Conservation (phyloP, 2,888 invertebrate genomes). For the Linyphia triangularis region DNA sequence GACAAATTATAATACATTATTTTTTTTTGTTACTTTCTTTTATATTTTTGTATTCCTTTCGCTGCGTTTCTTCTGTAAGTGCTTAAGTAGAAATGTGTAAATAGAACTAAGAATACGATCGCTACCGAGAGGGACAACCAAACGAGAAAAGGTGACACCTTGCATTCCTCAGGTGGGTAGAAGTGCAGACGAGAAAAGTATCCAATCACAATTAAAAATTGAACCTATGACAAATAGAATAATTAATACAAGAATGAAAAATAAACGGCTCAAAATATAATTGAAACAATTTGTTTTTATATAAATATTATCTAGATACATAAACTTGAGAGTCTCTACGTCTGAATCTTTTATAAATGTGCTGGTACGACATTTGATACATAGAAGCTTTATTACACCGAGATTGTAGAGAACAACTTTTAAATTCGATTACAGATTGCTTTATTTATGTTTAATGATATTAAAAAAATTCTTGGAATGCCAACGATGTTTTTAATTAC, state of each 20-base stretch:
- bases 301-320: not conserved
- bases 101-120: constrained; percentile 12
- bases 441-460: too few species aligned
- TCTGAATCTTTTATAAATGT: too few species aligned
- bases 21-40: not conserved
- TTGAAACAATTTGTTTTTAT: too few species aligned
- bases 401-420: too few species aligned
- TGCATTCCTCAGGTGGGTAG: not conserved
- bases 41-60: not conserved
- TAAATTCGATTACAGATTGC: too few species aligned
- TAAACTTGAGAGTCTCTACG: too few species aligned
- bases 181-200: not conserved
- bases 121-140: not conserved
- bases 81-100: not conserved
- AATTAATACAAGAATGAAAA: not conserved
- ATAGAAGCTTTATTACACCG: too few species aligned
- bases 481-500: too few species aligned
- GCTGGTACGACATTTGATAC: too few species aligned
- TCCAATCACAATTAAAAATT: constrained; percentile 7
- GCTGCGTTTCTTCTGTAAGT: constrained; percentile 7
- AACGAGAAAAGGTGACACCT: not conserved
- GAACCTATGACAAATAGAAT: constrained; percentile 22
- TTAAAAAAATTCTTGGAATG: too few species aligned
- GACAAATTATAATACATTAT: too few species aligned
- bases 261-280: not conserved